Conservation (phyloP, 2,888 invertebrate genomes). For the Mactromeris polynyma region DNA sequence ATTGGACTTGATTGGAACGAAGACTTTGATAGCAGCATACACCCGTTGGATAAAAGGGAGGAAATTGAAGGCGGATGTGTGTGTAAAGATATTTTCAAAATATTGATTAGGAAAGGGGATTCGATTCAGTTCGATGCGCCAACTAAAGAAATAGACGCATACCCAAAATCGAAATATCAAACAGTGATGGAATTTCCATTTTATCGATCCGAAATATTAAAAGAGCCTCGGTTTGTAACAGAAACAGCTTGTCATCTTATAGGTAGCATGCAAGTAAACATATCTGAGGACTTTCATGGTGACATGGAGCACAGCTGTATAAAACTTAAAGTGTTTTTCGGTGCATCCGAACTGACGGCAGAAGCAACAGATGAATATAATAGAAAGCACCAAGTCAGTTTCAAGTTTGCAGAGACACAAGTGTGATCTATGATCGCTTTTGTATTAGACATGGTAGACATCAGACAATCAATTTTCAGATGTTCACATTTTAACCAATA, state of each 20-base stretch:
- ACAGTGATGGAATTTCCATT: slow-evolving; percentile 53
- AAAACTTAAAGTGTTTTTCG: slow-evolving; percentile 35
- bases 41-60: slow-evolving; percentile 36
- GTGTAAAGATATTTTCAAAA: slow-evolving; percentile 49
- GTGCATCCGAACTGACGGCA: slow-evolving; percentile 45
- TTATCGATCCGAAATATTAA: slow-evolving; percentile 40
- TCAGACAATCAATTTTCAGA: too few species aligned
- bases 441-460: too few species aligned
- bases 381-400: slow-evolving; percentile 18
- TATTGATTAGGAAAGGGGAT: slow-evolving; percentile 39
- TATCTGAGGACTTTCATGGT: not conserved
- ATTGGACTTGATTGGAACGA: slow-evolving; percentile 62
- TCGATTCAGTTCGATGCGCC: slow-evolving; percentile 7
- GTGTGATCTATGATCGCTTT: slow-evolving; percentile 1
- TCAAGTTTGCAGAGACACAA: slow-evolving; percentile 34
- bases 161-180: slow-evolving; percentile 35
- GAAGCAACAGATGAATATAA: slow-evolving; percentile 49
- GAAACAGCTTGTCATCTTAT: slow-evolving; percentile 46
- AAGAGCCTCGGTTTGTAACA: slow-evolving; percentile 42
- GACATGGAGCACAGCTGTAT: not conserved
- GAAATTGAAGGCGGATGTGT: slow-evolving; percentile 47
- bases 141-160: slow-evolving; percentile 38
- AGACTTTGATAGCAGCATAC: slow-evolving; percentile 42
- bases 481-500: too few species aligned
- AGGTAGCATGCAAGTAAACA: slow-evolving; percentile 38